phyloP scores from a whole-genome alignment of 2,113 vertebrate species.

The Sceloporus tristichus region DNA sequence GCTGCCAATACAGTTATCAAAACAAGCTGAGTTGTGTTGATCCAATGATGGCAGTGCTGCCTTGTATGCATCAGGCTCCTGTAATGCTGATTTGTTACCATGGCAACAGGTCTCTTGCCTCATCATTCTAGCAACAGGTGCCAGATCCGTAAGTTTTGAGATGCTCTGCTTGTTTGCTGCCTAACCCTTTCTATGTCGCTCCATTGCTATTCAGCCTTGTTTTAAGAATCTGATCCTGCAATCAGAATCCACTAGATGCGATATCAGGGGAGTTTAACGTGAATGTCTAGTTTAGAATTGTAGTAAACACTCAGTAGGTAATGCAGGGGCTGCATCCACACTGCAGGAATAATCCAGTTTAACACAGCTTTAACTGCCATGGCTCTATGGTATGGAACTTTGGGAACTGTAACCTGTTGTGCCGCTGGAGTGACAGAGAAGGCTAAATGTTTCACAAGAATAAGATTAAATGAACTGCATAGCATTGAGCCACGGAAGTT shows the following conservation, averaged over 20 bases:
- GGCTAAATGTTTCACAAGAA: too few relatives aligned
- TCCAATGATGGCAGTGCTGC: constrained; percentile 21
- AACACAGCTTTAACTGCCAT: too few relatives aligned
- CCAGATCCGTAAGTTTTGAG: constrained; percentile 40
- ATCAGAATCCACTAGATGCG: not conserved
- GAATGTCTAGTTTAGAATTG: not conserved
- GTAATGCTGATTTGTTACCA: constrained; percentile 57
- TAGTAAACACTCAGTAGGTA: not conserved
- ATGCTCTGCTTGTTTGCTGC: not conserved
- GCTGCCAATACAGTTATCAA: constrained; percentile 27
- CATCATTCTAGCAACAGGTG: constrained; percentile 50
- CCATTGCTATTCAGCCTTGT: not conserved
- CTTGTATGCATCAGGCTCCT: constrained; percentile 20
- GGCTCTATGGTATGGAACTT: too few relatives aligned
- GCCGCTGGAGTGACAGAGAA: too few relatives aligned
- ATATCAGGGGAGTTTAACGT: not conserved
- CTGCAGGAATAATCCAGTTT: too few relatives aligned
- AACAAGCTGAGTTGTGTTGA: constrained; percentile 30
- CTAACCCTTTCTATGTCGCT: not conserved
- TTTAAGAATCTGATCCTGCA: not conserved
- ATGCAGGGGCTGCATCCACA: not conserved
- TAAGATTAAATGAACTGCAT: too few relatives aligned
- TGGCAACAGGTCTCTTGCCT: constrained; percentile 64
- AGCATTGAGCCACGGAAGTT: too few relatives aligned
- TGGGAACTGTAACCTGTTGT: too few relatives aligned